These are phyloP conservation scores for Phengaris arion DNA, from an alignment of 2,888 invertebrate genomes.

Conservation along the genomic window DNA sequence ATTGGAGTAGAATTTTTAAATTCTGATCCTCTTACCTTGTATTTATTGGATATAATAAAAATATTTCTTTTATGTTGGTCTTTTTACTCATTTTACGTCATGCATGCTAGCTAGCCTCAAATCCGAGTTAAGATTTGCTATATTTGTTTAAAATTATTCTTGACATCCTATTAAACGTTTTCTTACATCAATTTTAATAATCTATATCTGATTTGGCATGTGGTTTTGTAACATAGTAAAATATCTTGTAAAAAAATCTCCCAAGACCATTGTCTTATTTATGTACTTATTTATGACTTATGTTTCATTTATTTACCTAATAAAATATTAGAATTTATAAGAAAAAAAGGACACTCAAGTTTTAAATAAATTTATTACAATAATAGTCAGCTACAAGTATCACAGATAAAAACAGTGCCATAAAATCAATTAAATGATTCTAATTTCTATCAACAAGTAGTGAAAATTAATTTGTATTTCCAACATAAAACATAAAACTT, in stretches of 20 bases:
- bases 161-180: background rate
- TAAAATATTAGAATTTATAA: background rate
- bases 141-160: background rate
- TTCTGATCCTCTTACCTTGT: background rate
- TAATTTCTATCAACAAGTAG: slow-evolving; percentile 32
- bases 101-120: slow-evolving; percentile 24
- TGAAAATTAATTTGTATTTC: slow-evolving; percentile 48
- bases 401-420: slow-evolving; percentile 38
- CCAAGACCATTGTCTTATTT: background rate
- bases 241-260: background rate
- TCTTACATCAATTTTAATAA: background rate
- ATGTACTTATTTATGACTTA: background rate
- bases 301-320: background rate
- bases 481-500: slow-evolving; percentile 55
- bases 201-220: background rate
- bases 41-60: slow-evolving; percentile 16
- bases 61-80: slow-evolving; percentile 28
- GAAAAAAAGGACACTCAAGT: background rate
- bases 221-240: background rate
- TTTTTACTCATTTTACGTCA: slow-evolving; percentile 27
- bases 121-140: background rate
- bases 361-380: slow-evolving; percentile 33
- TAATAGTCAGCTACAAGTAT: slow-evolving; percentile 35
- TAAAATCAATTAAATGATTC: slow-evolving; percentile 26
- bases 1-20: slow-evolving; percentile 4